Base-by-base conservation (phyloP, 2,113 vertebrate species). In the Pseudolaguvia tuberculata region DNA sequence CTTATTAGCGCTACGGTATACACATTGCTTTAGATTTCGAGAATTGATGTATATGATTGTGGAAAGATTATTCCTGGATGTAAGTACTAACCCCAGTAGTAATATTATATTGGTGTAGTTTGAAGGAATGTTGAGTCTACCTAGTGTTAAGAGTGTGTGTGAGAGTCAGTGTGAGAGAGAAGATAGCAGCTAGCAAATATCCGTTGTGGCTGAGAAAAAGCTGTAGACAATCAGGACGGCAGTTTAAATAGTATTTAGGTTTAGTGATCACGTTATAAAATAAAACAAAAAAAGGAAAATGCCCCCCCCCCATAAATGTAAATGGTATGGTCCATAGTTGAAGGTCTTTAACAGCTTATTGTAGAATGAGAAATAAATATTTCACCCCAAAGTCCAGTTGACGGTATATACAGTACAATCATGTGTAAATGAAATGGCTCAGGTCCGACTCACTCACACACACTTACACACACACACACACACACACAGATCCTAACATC, bases 351-450 rank as follows among this genome's bases (percentile, higher is more conserved):
- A 61, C 52, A 67, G 70, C 51, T 72, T 77, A 69, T 71, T 65
- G 74, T 73, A 65, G 80, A 86, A 76, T 62, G 87, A 89, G 86
- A 88, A 90, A 90, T 91, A 91, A 92, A 89, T 90, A 90, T 70
- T 77, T 31, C 76, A 84, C 82, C 87, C 86, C 86, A 79, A 81
- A 85, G 80, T 84, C 85, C 75, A 65, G 72, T 79, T 78, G 39
- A 42, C 7, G 39, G 39, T 91, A 88, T 91, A 78, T 91, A 91
- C 90, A 67, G 69, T 79, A 39, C 35, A 70, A 50, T 73, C 14
- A 31, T 62, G 79, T 69, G 42, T 65, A 47, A 17, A 53, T 68
- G 53, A 69, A 20, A 57, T 9, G 59, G 25, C 23, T 63, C 48
- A 35, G n/a, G 58, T 39, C 35, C 50, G 63, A 77, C 59, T 42